Percentiles rank a stretch among this genome's conserved stretches.
These are phyloP conservation scores for Brachyhypopomus gauderio DNA, from an alignment of 2,113 vertebrate species.

Conservation along the genomic window DNA sequence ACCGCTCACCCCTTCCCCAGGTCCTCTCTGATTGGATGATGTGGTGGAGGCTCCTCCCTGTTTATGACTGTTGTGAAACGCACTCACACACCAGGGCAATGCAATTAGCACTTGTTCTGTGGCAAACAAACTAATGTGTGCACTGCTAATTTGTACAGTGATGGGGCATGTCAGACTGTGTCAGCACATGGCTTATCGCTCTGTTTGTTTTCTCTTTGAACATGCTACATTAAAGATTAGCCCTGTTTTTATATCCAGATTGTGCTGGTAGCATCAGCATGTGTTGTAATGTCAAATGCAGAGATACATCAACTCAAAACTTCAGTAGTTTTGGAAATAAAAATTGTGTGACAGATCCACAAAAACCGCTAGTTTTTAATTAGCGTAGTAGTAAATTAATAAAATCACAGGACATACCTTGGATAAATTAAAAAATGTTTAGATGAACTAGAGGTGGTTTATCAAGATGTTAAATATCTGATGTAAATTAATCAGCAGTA, in stretches of 20 bases:
- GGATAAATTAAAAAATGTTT: constrained; percentile 24
- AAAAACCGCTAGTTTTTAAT: constrained; percentile 33
- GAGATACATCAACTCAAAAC: constrained; percentile 12
- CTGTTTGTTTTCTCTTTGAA: constrained; percentile 11
- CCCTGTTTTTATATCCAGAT: background rate
- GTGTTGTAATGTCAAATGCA: constrained; percentile 41
- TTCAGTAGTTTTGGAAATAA: constrained; percentile 3
- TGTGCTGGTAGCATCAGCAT: background rate
- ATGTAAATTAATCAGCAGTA: constrained; percentile 43
- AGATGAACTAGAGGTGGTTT: constrained; percentile 11
- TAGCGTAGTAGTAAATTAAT: constrained; percentile 53
- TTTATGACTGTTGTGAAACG: too few relatives aligned
- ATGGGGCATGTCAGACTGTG: background rate
- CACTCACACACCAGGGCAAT: background rate
- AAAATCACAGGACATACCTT: constrained; percentile 32
- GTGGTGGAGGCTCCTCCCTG: too few relatives aligned
- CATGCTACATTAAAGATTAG: background rate
- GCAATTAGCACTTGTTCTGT: background rate
- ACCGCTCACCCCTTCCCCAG: too few relatives aligned
- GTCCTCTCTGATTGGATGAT: too few relatives aligned
- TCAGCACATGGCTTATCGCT: background rate
- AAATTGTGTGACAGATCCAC: constrained; percentile 10
- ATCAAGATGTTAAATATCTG: constrained; percentile 33
- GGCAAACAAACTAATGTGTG: constrained; percentile 4
- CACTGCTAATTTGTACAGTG: constrained; percentile 23